Percentiles rank a stretch among this genome's conserved stretches.
phyloP scores from a whole-genome alignment of 2,113 vertebrate genomes.

The Poeciliopsis occidentalis region DNA sequence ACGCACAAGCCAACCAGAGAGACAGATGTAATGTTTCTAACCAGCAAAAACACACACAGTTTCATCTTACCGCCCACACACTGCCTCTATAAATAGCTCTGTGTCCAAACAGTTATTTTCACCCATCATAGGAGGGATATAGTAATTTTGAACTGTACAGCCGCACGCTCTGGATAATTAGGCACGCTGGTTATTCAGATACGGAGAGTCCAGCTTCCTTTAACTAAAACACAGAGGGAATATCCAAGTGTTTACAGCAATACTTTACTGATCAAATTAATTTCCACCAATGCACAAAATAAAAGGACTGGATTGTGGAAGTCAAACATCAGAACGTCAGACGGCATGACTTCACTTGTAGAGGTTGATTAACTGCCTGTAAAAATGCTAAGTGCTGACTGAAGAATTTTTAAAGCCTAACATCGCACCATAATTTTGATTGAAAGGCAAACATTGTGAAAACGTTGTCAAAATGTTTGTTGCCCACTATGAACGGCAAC shows the following conservation, averaged over 20 bases:
- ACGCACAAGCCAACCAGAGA: slow-evolving; percentile 11
- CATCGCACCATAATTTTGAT: too few relatives aligned
- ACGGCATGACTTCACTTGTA: too few relatives aligned
- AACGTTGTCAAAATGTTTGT: too few relatives aligned
- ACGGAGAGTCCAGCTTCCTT: slow-evolving; percentile 7
- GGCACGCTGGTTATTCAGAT: slow-evolving; percentile 3
- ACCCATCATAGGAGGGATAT: slow-evolving; percentile 30
- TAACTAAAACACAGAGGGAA: background rate
- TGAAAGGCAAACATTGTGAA: too few relatives aligned
- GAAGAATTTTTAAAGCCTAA: too few relatives aligned
- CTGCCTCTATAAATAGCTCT: slow-evolving; percentile 53
- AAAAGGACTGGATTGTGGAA: background rate
- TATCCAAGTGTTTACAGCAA: too few relatives aligned
- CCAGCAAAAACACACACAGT: slow-evolving; percentile 30
- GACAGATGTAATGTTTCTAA: slow-evolving; percentile 26
- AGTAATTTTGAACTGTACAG: slow-evolving; percentile 26
- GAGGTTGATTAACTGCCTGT: too few relatives aligned
- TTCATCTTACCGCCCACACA: slow-evolving; percentile 40
- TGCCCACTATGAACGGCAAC: too few relatives aligned
- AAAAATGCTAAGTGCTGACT: too few relatives aligned
- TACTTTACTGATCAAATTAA: background rate
- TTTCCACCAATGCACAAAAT: background rate
- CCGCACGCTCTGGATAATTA: slow-evolving; percentile 25
- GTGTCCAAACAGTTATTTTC: slow-evolving; percentile 50
- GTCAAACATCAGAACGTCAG: background rate